These are phyloP conservation scores for Tanypteryx hageni DNA, from an alignment of 2,888 invertebrate genomes.

Conservation along the genomic window DNA sequence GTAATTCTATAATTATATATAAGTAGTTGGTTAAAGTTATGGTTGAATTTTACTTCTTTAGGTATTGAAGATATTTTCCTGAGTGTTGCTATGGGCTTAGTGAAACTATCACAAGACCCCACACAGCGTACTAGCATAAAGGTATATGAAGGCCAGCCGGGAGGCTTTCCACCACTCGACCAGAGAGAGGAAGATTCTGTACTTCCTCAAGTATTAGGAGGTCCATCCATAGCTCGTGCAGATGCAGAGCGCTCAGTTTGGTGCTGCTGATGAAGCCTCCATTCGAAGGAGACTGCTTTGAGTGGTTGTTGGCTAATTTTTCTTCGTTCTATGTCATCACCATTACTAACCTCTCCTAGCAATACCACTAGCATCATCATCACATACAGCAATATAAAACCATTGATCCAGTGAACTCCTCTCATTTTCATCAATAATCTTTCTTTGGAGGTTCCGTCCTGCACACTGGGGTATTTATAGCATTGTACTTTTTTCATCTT, in stretches of 20 bases:
- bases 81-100: constrained; percentile 81
- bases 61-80: constrained; percentile 86
- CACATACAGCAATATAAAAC: not conserved
- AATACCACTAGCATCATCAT: not conserved
- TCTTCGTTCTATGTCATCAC: not conserved
- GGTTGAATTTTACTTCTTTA: constrained; percentile 70
- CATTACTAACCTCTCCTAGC: not conserved
- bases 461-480: not conserved
- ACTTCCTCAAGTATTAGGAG: constrained; percentile 32
- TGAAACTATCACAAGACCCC: constrained; percentile 75
- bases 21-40: not conserved
- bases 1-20: not conserved
- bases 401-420: not conserved
- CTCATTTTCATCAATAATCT: not conserved
- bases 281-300: not conserved
- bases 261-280: constrained; percentile 6
- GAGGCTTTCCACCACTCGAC: not conserved
- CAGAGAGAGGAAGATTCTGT: constrained; percentile 52
- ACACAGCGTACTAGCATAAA: constrained; percentile 51
- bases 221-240: constrained; percentile 33
- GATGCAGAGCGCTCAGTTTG: constrained; percentile 50
- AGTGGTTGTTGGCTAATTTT: not conserved
- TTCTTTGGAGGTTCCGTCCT: constrained; percentile 37
- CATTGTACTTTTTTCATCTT: not conserved
- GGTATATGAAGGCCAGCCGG: constrained; percentile 54